phyloP scores from a whole-genome alignment of 2,888 invertebrate genomes.

The Galerucella calmariensis region DNA sequence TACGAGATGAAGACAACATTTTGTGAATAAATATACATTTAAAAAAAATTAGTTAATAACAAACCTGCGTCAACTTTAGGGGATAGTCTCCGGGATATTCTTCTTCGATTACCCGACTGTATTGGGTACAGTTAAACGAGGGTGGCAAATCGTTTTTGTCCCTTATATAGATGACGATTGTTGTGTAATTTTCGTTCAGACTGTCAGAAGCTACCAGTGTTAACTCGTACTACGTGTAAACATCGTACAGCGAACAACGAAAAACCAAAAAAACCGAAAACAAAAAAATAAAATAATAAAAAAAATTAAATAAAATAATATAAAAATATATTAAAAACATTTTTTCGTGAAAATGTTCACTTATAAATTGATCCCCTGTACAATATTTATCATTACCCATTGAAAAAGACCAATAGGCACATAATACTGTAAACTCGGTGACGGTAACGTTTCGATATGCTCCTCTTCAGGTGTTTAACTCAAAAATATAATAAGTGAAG shows the following conservation, averaged over 20 bases:
- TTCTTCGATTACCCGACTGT: slow-evolving; percentile 79
- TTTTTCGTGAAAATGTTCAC: neutral
- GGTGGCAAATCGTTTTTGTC: slow-evolving; percentile 94
- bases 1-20: too few relatives aligned
- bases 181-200: slow-evolving; percentile 88
- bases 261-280: slow-evolving; percentile 44
- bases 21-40: neutral
- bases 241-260: slow-evolving; percentile 66
- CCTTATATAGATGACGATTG: slow-evolving; percentile 82
- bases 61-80: slow-evolving; percentile 78
- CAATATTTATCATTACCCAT: too few relatives aligned
- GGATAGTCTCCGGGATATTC: slow-evolving; percentile 80
- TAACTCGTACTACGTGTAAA: slow-evolving; percentile 81
- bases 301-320: slow-evolving; percentile 7
- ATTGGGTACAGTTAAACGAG: slow-evolving; percentile 77
- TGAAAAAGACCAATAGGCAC: too few relatives aligned
- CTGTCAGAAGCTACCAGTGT: slow-evolving; percentile 91
- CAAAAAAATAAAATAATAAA: slow-evolving; percentile 33
- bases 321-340: neutral
- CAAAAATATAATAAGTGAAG: neutral
- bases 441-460: too few relatives aligned
- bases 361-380: too few relatives aligned
- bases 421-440: too few relatives aligned
- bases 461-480: too few relatives aligned
- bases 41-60: slow-evolving; percentile 39